These are phyloP conservation scores for Plutomurus gul DNA, from an alignment of 1,140 invertebrate species.

Conservation along the genomic window DNA sequence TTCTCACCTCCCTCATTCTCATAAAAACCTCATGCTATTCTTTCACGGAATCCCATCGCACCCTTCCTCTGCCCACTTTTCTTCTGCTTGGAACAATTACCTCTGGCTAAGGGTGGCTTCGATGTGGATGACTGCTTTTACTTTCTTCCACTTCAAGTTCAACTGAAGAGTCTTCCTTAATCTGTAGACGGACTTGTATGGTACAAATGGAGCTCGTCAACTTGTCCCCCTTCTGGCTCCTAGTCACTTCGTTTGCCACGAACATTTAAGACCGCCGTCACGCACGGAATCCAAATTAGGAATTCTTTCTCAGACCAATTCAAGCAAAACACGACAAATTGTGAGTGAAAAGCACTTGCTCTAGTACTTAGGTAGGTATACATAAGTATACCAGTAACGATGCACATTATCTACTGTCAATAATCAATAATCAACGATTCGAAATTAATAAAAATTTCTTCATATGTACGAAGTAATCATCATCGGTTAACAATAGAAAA, in stretches of 20 bases:
- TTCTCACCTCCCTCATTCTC: constrained; percentile 31
- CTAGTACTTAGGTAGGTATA: no score
- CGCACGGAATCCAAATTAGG: constrained; percentile 36
- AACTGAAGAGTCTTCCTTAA: no score
- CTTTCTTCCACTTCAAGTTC: neutral
- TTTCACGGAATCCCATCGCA: neutral
- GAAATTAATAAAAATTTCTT: no score
- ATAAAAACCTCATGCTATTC: constrained; percentile 35
- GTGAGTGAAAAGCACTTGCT: neutral
- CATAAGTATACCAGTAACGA: no score
- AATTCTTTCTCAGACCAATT: neutral
- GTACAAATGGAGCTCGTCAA: no score
- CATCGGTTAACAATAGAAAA: no score
- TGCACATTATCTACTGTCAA: no score
- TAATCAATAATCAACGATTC: no score
- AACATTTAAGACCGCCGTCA: constrained; percentile 25
- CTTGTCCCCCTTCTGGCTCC: neutral
- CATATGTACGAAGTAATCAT: no score
- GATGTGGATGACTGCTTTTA: neutral
- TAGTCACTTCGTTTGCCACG: neutral
- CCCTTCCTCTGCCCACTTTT: neutral
- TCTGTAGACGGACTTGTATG: no score
- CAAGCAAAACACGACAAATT: neutral
- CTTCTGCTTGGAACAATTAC: neutral
- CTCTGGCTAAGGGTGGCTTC: neutral